Base-by-base conservation (phyloP, 2,797 vertebrate species). In the Ispidina picta region DNA sequence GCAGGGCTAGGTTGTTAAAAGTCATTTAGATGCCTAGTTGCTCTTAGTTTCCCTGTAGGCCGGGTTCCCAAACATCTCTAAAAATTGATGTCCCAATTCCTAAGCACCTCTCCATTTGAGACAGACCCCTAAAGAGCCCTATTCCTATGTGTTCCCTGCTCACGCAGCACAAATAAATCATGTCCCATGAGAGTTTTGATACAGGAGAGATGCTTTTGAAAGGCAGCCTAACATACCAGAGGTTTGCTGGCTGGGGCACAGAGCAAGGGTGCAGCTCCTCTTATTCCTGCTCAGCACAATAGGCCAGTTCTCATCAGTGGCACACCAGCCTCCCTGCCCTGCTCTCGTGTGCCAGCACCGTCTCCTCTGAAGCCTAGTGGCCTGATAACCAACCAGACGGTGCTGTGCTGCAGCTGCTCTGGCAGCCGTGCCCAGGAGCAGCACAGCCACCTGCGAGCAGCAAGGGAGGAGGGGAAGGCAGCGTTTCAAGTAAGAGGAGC, bases 161-260 rank as follows among this genome's bases (percentile, higher is more conserved):
- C 37, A 58, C 2, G 33, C 8, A 74, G 26, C 0, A 33, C 43
- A 76, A 77, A 17, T 9, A 2, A 6, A 39, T 0, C 10, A 56
- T 4, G 5, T 13, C 23, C 20, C 15, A 1, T 0, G 1, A 58
- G 0, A 18, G 2, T 18, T 80, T 44, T 64, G 22, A 71, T 21
- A 26, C 6, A 39, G 18, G 4, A 5, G 3, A 56, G 15, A 7
- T 80, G 31, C 14, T 3, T 62, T 35, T 39, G n/a, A 72, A 63
- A 10, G 3, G 49, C 12, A 70, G 7, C 6, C 29, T 43, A 31
- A 25, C 23, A 15, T 35, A 46, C 0, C 2, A 26, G n/a, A 26
- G 7, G 13, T 44, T 39, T 69, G 17, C 39, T 41, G 35, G 25
- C 20, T 17, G 21, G 60, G 28, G 28, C 29, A 25, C 26, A 35